These are phyloP conservation scores for Mustela lutreola DNA, from an alignment of 2,113 vertebrate species.

Conservation along the genomic window DNA sequence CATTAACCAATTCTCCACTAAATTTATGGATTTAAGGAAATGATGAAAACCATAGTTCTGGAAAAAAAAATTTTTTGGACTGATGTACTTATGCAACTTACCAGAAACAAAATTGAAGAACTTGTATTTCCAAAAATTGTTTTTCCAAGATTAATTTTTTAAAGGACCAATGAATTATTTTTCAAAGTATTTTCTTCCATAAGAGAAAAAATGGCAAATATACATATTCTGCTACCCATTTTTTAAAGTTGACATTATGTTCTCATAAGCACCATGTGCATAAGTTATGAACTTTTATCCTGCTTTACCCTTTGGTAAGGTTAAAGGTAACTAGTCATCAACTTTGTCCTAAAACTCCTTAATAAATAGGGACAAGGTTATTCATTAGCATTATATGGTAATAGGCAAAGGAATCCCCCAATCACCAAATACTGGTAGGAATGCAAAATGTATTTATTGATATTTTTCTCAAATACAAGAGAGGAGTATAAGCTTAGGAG, in stretches of 20 bases:
- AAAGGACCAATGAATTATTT: not conserved
- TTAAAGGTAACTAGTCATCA: not conserved
- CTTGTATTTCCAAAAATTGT: not conserved
- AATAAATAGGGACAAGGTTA: not conserved
- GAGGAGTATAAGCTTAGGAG: not conserved
- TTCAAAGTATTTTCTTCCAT: not conserved
- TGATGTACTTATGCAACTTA: constrained; percentile 24
- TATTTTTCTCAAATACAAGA: not conserved
- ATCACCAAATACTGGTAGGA: not conserved
- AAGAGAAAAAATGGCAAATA: not conserved
- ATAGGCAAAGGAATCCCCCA: not conserved
- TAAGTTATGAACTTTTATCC: not conserved
- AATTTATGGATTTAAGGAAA: constrained; percentile 78
- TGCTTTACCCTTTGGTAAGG: not conserved
- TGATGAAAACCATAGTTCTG: constrained; percentile 62
- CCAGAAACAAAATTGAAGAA: constrained; percentile 68
- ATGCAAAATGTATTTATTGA: not conserved
- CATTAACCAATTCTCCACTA: constrained; percentile 79
- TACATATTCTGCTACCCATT: not conserved
- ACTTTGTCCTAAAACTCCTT: not conserved
- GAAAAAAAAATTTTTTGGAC: constrained; percentile 59
- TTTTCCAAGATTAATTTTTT: constrained; percentile 32
- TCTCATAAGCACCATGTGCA: not conserved
- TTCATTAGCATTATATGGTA: not conserved
- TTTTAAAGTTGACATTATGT: not conserved